These are phyloP conservation scores for Anhinga rufa DNA, from an alignment of 2,113 vertebrate genomes.

Conservation along the genomic window DNA sequence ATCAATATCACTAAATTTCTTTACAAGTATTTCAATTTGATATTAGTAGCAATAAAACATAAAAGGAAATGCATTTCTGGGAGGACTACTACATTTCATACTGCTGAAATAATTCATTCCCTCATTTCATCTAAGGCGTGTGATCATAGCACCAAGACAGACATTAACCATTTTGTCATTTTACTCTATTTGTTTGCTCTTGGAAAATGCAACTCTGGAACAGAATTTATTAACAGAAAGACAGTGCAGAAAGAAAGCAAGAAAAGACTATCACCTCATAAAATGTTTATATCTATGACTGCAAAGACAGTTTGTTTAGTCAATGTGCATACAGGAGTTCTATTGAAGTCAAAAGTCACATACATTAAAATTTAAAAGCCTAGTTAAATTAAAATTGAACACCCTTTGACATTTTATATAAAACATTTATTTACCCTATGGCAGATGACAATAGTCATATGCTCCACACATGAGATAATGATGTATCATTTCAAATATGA, in stretches of 20 bases:
- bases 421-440: background rate
- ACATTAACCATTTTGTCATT: background rate
- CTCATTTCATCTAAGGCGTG: background rate
- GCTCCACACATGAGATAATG: background rate
- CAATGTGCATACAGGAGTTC: background rate
- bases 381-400: background rate
- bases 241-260: background rate
- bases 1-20: background rate
- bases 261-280: background rate
- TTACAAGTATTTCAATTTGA: background rate
- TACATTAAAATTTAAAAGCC: constrained; percentile 26
- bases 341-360: background rate
- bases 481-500: background rate
- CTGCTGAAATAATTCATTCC: background rate
- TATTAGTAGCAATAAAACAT: background rate
- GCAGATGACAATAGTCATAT: background rate
- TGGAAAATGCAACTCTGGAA: background rate
- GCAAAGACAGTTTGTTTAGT: background rate
- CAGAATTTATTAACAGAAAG: background rate
- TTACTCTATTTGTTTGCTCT: background rate
- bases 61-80: background rate
- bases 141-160: background rate
- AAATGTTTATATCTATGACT: constrained; percentile 1
- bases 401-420: background rate
- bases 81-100: background rate